Evolutionary conservation across 2,888 invertebrate species (phyloP).

Genomic region (Nemotelus pantherinus): DNA sequence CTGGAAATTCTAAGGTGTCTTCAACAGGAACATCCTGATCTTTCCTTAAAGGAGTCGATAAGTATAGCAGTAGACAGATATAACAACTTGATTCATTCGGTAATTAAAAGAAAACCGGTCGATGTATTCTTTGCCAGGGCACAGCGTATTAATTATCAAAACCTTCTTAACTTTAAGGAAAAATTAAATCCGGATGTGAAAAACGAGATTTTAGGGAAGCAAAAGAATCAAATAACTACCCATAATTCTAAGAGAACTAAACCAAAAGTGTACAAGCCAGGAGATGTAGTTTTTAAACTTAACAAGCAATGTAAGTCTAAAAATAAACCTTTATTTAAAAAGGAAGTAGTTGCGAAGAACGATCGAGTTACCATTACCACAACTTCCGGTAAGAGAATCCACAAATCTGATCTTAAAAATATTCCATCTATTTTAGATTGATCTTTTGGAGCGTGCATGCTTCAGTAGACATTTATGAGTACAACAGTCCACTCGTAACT

Average conservation of each 20-base stretch:
- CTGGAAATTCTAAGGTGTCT: too few species aligned
- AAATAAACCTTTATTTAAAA: slow-evolving; percentile 10
- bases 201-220: slow-evolving; percentile 12
- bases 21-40: slow-evolving; percentile 38
- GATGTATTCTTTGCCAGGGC: slow-evolving; percentile 51
- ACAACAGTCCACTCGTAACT: neutral
- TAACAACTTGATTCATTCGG: slow-evolving; percentile 51
- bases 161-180: slow-evolving; percentile 8
- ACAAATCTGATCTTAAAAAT: slow-evolving; percentile 13
- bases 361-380: slow-evolving; percentile 5
- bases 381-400: neutral
- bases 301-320: slow-evolving; percentile 16
- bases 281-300: slow-evolving; percentile 3
- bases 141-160: slow-evolving; percentile 39
- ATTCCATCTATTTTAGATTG: slow-evolving; percentile 19
- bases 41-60: slow-evolving; percentile 7
- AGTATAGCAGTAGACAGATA: slow-evolving; percentile 42
- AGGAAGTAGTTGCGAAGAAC: slow-evolving; percentile 3
- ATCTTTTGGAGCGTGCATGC: neutral
- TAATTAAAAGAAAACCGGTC: slow-evolving; percentile 46
- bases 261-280: slow-evolving; percentile 1
- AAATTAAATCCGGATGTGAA: slow-evolving; percentile 19
- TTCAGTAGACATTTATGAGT: slow-evolving; percentile 18
- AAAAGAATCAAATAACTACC: neutral
- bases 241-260: slow-evolving; percentile 8